These are phyloP conservation scores for Aplochiton taeniatus DNA, from an alignment of 2,797 vertebrate species.

Conservation along the genomic window DNA sequence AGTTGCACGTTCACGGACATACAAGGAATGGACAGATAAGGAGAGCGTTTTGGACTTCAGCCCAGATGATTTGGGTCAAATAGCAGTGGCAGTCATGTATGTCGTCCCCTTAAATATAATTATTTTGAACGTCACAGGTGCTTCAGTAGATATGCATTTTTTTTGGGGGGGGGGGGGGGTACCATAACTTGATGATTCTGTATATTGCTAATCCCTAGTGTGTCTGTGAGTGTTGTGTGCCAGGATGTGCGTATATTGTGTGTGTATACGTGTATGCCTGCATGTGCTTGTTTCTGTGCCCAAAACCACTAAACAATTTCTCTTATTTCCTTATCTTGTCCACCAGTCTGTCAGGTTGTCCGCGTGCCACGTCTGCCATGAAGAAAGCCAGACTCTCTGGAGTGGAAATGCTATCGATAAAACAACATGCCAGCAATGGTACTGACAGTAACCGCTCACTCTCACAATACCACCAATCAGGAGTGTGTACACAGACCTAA, in stretches of 20 bases:
- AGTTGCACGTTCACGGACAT: too few species aligned
- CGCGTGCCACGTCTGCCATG: conserved; percentile 96
- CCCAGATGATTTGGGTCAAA: too few species aligned
- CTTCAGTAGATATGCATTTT: too few species aligned
- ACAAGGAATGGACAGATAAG: too few species aligned
- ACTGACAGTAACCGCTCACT: conserved; percentile 53
- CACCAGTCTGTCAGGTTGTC: conserved; percentile 93
- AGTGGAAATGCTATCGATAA: conserved; percentile 98
- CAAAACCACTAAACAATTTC: not conserved
- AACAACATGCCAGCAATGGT: conserved; percentile 92
- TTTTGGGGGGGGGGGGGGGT: too few species aligned
- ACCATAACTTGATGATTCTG: too few species aligned
- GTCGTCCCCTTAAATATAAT: too few species aligned
- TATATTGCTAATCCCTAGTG: too few species aligned
- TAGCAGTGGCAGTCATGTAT: too few species aligned
- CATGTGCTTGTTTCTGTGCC: not conserved
- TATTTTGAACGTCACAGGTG: too few species aligned
- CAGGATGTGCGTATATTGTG: not conserved
- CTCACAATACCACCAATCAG: conserved; percentile 59
- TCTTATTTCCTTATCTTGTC: conserved; percentile 41
- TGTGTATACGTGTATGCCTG: not conserved
- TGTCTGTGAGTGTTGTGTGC: too few species aligned
- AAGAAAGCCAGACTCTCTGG: conserved; percentile 97
- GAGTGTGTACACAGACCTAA: conserved; percentile 27
- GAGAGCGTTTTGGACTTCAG: too few species aligned